These are phyloP conservation scores for Hylomyscus alleni DNA, from an alignment of 2,797 vertebrate species.

Conservation along the genomic window DNA sequence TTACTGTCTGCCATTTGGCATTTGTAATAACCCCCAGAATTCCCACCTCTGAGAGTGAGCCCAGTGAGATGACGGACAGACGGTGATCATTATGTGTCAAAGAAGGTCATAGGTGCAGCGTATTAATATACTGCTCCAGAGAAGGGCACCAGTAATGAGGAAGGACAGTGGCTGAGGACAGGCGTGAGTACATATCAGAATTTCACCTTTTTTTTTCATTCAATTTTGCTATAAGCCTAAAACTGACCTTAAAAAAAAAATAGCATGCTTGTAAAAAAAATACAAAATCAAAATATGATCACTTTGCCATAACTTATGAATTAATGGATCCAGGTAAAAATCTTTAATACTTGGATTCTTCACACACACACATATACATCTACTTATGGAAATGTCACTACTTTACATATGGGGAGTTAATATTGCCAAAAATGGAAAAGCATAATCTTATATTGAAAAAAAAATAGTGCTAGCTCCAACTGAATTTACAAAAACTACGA, in stretches of 20 bases:
- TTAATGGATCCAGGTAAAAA: background rate
- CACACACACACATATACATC: background rate
- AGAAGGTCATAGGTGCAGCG: accelerated
- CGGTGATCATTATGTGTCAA: accelerated
- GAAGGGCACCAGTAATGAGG: too few species aligned
- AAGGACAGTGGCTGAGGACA: background rate
- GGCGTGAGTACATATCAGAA: accelerated
- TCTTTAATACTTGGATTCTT: background rate
- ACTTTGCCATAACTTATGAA: background rate
- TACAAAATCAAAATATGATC: slow-evolving; percentile 29
- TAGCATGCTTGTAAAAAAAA: background rate
- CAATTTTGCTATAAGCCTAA: background rate
- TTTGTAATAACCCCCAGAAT: background rate
- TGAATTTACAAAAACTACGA: slow-evolving; percentile 39
- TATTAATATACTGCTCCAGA: background rate
- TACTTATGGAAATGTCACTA: slow-evolving; percentile 13
- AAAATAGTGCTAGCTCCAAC: background rate
- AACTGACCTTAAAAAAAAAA: slow-evolving; percentile 31
- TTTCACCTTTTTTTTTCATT: background rate
- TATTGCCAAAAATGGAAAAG: slow-evolving; percentile 4
- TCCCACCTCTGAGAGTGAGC: background rate
- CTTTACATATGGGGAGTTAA: background rate
- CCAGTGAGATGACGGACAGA: background rate
- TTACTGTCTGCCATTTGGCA: background rate
- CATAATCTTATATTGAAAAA: background rate